These are phyloP conservation scores for Piscicola geometra DNA, from an alignment of 2,888 invertebrate genomes.

Conservation along the genomic window DNA sequence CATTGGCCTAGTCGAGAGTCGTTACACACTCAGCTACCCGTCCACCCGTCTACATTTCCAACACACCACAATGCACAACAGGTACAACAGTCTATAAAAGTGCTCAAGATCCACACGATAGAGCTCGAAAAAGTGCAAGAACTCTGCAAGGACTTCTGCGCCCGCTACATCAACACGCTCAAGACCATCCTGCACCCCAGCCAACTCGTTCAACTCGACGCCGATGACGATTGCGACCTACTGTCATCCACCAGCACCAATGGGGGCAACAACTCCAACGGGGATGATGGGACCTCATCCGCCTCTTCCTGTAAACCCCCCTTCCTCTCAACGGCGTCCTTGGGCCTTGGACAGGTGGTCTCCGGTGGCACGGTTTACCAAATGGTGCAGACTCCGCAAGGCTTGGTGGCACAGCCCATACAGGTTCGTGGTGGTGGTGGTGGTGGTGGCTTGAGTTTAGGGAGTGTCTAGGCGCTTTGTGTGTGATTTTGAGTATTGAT, in stretches of 20 bases:
- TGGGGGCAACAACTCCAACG: background rate
- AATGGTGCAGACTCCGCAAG: slow-evolving; percentile 59
- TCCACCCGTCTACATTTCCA: no score
- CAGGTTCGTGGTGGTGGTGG: no score
- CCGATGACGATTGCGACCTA: slow-evolving; percentile 30
- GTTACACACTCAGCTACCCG: no score
- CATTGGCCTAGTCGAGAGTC: no score
- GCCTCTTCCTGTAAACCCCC: background rate
- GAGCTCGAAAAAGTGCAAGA: slow-evolving; percentile 92
- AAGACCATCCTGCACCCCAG: slow-evolving; percentile 63
- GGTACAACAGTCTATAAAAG: slow-evolving; percentile 84
- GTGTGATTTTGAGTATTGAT: no score
- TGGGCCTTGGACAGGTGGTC: slow-evolving; percentile 50
- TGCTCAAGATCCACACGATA: slow-evolving; percentile 81
- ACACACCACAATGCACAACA: no score
- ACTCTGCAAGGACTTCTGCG: slow-evolving; percentile 88
- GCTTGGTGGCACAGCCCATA: slow-evolving; percentile 57
- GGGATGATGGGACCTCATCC: background rate
- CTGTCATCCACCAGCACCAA: slow-evolving; percentile 28
- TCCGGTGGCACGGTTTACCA: slow-evolving; percentile 57
- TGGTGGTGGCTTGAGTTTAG: no score
- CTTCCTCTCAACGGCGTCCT: background rate
- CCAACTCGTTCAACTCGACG: slow-evolving; percentile 48
- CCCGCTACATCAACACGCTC: slow-evolving; percentile 79
- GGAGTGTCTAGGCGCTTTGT: no score